Evolutionary conservation across 2,797 vertebrate species (phyloP).

Genomic region (Chelidonichthys spinosus): DNA sequence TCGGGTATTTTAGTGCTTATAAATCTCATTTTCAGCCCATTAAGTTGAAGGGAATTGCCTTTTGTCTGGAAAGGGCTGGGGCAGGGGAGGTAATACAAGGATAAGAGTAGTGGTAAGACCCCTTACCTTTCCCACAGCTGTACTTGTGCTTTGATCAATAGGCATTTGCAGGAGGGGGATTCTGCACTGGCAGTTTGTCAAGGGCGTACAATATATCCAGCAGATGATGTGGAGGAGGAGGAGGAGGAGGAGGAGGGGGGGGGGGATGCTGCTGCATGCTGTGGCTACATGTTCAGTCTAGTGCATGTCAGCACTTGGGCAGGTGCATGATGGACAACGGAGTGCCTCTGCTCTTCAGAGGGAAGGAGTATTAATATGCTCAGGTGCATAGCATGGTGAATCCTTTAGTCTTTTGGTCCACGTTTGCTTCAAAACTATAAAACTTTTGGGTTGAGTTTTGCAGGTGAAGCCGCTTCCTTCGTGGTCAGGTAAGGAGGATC

Average conservation of each 20-base stretch:
- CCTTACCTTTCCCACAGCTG: slow-evolving; percentile 50
- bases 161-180: slow-evolving; percentile 50
- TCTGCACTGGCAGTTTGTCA: slow-evolving; percentile 71
- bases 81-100: slow-evolving; percentile 34
- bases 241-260: slow-evolving; percentile 22
- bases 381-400: slow-evolving; percentile 2
- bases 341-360: slow-evolving; percentile 9
- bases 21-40: slow-evolving; percentile 13
- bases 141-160: slow-evolving; percentile 64
- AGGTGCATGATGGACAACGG: slow-evolving; percentile 58
- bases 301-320: slow-evolving; percentile 60
- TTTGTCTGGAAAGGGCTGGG: slow-evolving; percentile 25
- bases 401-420: background rate
- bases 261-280: slow-evolving; percentile 53
- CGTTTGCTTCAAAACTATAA: background rate
- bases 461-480: slow-evolving; percentile 35
- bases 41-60: slow-evolving; percentile 26
- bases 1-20: background rate
- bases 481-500: slow-evolving; percentile 36
- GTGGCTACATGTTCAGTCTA: slow-evolving; percentile 60
- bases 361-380: slow-evolving; percentile 4
- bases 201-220: slow-evolving; percentile 73
- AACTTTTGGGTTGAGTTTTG: slow-evolving; percentile 34
- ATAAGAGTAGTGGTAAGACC: slow-evolving; percentile 36
- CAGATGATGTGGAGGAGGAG: slow-evolving; percentile 59